Evolutionary conservation across 1,140 invertebrate species (phyloP).

Genomic region (Venturia canescens): DNA sequence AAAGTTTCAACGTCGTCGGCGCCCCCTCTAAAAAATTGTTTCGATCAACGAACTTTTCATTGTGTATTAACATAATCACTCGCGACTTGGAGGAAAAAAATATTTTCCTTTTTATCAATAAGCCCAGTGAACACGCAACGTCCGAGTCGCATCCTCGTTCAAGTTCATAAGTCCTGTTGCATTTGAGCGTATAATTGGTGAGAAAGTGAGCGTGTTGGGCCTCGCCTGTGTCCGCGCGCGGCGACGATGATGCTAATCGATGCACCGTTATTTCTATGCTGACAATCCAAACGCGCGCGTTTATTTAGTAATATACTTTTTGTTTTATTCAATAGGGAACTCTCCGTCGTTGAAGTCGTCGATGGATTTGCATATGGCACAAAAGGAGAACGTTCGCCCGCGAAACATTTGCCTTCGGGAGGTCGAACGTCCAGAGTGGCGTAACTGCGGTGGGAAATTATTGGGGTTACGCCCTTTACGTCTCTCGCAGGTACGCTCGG

Average conservation of each 20-base stretch:
- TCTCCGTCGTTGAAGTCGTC: background rate
- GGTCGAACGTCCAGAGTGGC: background rate
- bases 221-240: background rate
- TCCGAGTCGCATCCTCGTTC: background rate
- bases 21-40: no score
- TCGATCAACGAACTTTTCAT: no score
- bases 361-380: constrained; percentile 33
- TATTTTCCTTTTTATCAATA: no score
- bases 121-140: no score
- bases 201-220: constrained; percentile 28
- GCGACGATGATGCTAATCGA: constrained; percentile 36
- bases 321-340: background rate
- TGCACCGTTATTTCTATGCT: constrained; percentile 25
- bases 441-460: background rate
- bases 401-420: background rate
- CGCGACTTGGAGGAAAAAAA: no score
- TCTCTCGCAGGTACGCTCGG: no score
- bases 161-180: background rate
- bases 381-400: constrained; percentile 23
- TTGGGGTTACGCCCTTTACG: background rate
- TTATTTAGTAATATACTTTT: constrained; percentile 4
- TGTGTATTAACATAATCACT: no score
- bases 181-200: constrained; percentile 27
- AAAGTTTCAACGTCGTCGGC: no score
- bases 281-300: background rate